Evolutionary conservation across 2,113 vertebrate genomes (phyloP).

Genomic region (Paedocypris sp.): DNA sequence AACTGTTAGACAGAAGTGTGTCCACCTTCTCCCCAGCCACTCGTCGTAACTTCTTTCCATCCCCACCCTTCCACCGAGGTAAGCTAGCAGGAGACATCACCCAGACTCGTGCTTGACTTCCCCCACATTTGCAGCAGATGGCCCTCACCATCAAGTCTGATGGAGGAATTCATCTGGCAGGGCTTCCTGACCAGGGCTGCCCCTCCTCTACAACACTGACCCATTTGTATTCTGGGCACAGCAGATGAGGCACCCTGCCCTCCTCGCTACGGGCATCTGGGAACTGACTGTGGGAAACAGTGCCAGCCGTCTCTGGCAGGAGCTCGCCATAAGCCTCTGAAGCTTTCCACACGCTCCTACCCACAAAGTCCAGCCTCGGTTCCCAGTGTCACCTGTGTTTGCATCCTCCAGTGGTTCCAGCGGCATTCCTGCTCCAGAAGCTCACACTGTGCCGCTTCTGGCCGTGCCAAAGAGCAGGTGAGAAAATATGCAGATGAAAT

Average conservation of each 20-base stretch:
- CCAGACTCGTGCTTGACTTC: conserved; percentile 55
- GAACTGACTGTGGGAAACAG: conserved; percentile 55
- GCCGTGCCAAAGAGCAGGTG: too few species aligned
- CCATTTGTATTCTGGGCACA: conserved; percentile 73
- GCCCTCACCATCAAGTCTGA: conserved; percentile 64
- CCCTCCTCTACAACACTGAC: conserved; percentile 60
- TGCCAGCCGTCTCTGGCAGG: conserved; percentile 58
- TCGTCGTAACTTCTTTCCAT: too few species aligned
- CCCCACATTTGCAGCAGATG: conserved; percentile 66
- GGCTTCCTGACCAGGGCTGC: conserved; percentile 55
- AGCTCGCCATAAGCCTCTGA: conserved; percentile 18
- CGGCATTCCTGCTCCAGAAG: too few species aligned
- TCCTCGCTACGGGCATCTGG: conserved; percentile 60
- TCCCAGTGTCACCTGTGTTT: neutral
- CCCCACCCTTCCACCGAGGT: conserved; percentile 23
- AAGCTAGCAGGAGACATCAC: conserved; percentile 25
- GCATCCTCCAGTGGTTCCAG: too few species aligned
- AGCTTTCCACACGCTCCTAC: conserved; percentile 1
- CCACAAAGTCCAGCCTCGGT: neutral
- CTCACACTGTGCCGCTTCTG: too few species aligned
- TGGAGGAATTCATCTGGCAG: conserved; percentile 68
- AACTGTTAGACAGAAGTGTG: neutral
- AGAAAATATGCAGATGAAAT: too few species aligned
- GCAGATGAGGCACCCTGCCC: conserved; percentile 66
- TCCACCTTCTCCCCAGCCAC: neutral